Evolutionary conservation across 2,888 invertebrate genomes (phyloP).

Genomic region (Megalurothrips usitatus): DNA sequence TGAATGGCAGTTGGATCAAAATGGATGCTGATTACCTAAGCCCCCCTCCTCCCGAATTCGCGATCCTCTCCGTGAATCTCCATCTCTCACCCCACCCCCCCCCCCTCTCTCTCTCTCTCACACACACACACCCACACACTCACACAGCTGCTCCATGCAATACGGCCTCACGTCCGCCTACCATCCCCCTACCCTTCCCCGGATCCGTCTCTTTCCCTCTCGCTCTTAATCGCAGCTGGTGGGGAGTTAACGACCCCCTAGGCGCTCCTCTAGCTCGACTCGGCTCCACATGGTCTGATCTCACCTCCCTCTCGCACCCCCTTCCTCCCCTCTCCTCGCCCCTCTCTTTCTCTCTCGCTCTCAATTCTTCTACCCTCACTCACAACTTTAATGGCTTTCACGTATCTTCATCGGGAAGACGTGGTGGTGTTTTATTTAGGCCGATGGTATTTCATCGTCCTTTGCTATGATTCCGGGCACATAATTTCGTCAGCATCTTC

Average conservation of each 20-base stretch:
- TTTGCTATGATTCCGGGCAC: no score
- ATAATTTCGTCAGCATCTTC: no score
- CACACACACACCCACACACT: neutral
- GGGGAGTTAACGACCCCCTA: conserved; percentile 15
- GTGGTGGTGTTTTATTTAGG: no score
- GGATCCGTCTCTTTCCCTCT: neutral
- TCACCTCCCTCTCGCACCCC: neutral
- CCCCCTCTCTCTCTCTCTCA: neutral
- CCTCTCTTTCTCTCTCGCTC: conserved; percentile 12
- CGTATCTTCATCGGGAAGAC: neutral
- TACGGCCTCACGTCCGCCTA: no score
- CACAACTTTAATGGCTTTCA: neutral
- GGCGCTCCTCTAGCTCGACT: neutral
- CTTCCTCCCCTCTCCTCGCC: neutral
- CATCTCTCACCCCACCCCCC: neutral
- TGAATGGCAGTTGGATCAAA: neutral
- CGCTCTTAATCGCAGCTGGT: conserved; percentile 7
- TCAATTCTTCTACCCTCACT: neutral
- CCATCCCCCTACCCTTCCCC: neutral
- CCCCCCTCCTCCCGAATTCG: neutral
- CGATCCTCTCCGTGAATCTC: neutral
- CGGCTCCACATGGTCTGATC: neutral
- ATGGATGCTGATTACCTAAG: neutral
- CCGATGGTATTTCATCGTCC: no score
- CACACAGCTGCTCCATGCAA: neutral